Conservation (phyloP, 2,113 vertebrate species). For the Seriola dumerili region DNA sequence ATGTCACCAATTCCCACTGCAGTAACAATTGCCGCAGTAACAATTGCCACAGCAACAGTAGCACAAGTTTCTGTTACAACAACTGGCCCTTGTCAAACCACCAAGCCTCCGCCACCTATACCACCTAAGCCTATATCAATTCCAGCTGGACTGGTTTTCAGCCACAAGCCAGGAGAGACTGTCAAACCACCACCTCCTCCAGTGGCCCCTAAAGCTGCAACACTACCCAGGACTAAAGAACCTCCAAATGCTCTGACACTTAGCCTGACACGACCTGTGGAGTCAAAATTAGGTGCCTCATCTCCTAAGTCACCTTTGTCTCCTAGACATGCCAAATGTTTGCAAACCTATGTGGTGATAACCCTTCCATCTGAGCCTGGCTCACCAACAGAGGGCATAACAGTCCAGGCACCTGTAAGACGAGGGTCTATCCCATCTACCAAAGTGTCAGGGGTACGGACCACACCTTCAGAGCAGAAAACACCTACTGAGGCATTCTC, state of each 20-base stretch:
- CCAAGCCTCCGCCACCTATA: conserved; percentile 93
- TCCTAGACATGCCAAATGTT: conserved; percentile 90
- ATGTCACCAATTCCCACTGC: conserved; percentile 69
- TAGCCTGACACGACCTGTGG: conserved; percentile 89
- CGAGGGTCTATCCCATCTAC: conserved; percentile 76
- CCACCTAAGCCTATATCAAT: conserved; percentile 94
- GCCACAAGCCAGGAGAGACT: conserved; percentile 89
- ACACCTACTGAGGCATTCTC: conserved; percentile 63
- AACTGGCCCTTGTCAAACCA: conserved; percentile 56
- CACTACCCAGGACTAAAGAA: conserved; percentile 86
- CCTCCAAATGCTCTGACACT: conserved; percentile 90
- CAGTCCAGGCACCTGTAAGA: conserved; percentile 86
- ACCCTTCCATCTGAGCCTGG: conserved; percentile 96
- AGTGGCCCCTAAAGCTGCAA: conserved; percentile 84
- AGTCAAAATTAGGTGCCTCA: conserved; percentile 86
- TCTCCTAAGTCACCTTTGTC: conserved; percentile 96
- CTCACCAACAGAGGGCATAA: conserved; percentile 91
- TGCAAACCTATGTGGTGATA: conserved; percentile 97
- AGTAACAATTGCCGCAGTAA: conserved; percentile 43
- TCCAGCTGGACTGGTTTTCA: conserved; percentile 93
- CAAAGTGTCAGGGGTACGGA: conserved; percentile 72
- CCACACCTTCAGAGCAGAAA: conserved; percentile 77
- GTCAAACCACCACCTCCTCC: conserved; percentile 90
- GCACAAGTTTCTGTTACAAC: conserved; percentile 66
- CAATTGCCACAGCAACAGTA: no score